Base-by-base conservation (phyloP, 2,888 invertebrate species). In the Ommatoiulus sabulosus region DNA sequence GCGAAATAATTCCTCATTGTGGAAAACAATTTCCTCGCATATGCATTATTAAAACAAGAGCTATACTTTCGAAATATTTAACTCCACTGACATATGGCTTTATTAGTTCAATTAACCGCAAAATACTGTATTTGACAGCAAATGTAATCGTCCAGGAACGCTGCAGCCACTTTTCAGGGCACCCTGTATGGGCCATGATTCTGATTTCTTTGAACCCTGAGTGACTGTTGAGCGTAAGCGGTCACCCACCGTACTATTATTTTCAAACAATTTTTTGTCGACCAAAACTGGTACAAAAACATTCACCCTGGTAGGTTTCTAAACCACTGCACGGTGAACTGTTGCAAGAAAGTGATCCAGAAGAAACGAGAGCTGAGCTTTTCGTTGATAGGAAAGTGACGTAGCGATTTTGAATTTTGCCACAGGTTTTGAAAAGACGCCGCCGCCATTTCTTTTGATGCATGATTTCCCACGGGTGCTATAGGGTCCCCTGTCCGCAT, bases 381-480 rank as follows among this genome's bases (percentile, higher is more conserved):
- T 72, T 24, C 20, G 72, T 72, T 72, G 72, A 72, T 72, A 85
- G 46, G 44, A 85, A 85, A 85, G 46, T 85, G 85, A 85, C 85
- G 85, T 85, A 85, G 85, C 85, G 85, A 85, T 85, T 85, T 85
- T 85, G 44, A 85, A 85, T 44, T 85, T 85, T 85, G 85, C 85
- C 85, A 85, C 44, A 85, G 46, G 46, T 44, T 85, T 85, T 44
- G 10, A 85, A 85, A 46, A 85, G 46, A 85, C 46, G 85, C 44
- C 44, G 85, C 85, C 85, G 85, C 85, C 85, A 85, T 85, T 85
- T 85, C 85, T 85, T 85, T 85, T 85, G 85, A 85, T 85, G 85
- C 85, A 85, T 85, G 85, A 85, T 44, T 85, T 85, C 85, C 85
- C 85, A 85, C 85, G 85, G 46, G 44, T 46, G 46, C 85, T 85